Percentiles rank a stretch among this genome's conserved stretches.
Evolutionary conservation across 2,113 vertebrate genomes (phyloP).

Genomic region (Hyperopisus bebe): DNA sequence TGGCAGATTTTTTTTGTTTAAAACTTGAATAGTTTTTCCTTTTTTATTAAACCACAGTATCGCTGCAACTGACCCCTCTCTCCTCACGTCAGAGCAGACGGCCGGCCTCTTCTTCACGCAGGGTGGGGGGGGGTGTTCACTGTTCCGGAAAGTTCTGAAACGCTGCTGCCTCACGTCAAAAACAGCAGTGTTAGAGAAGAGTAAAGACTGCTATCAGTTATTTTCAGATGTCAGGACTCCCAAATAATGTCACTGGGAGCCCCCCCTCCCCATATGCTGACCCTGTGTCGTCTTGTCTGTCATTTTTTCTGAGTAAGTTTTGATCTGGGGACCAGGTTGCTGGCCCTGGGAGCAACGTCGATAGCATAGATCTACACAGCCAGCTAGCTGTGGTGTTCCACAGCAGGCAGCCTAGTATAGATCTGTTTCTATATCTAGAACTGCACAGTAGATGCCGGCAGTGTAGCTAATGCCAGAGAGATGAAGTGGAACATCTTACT

Average conservation of each 20-base stretch:
- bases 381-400: neutral
- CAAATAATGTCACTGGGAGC: neutral
- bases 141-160: neutral
- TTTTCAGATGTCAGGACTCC: neutral
- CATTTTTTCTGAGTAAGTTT: conserved; percentile 13
- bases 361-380: conserved; percentile 4
- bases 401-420: neutral
- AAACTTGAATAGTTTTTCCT: conserved; percentile 47
- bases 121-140: neutral
- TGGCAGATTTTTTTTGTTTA: conserved; percentile 45
- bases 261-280: too few relatives aligned
- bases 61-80: conserved; percentile 14
- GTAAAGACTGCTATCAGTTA: neutral
- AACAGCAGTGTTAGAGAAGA: neutral
- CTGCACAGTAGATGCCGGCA: neutral
- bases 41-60: conserved; percentile 22
- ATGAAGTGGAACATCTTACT: neutral
- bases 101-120: neutral
- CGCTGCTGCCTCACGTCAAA: neutral
- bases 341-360: neutral
- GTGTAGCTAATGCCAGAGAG: neutral
- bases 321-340: neutral
- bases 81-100: too few relatives aligned
- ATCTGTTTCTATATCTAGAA: neutral
- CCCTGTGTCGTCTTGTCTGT: neutral